Base-by-base conservation (phyloP, 2,888 invertebrate genomes). In the Crocallis elinguaria region DNA sequence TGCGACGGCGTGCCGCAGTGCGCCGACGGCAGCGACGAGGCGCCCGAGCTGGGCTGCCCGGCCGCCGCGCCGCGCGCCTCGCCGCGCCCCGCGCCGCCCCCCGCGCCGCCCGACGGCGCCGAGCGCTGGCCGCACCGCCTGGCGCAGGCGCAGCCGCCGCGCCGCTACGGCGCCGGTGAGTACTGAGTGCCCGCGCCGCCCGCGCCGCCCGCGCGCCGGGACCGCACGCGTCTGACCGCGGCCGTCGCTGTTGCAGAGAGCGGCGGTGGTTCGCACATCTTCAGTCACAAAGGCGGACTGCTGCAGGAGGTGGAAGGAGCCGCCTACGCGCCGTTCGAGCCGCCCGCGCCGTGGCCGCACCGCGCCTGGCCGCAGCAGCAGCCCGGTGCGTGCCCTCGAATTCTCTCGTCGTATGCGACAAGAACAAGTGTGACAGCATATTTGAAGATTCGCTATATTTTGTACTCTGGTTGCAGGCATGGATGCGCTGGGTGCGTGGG, bases 1-100 rank as follows among this genome's bases (percentile, higher is more conserved):
- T 98, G 98, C 76, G 97, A 98, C 84, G 98, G 98, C 43, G 96
- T 98, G 68, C 95, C 97, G 17, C 98, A 98, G 87, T 98, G 97
- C 84, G 93, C 95, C 1, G 98, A 98, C 89, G 97, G 95, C 62
- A 97, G 97, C 77, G 98, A 98, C 84, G 98, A 98, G 88, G 96
- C 96, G 41, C 94, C 95, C 19, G 97, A 97, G 86, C 92, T 97
- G 59, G 94, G 94, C 56, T 96, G 96, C 77, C 96, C 95, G 2
- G 33, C 77, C 88, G 11, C 82, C 63, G 37, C 71, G 60, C 19
- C 56, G 29, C 46, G 62, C 29, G 41, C 53, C 55, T 4, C 32
- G 51, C 13, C 51, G 62, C 19, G n/a, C n/a, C n/a, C 54, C 52
- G 37, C 23, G 35, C 25, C 37, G 25, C 23, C 21, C 9, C 21